Evolutionary conservation across 2,888 invertebrate species (phyloP).

Genomic region (Biston stratarius): DNA sequence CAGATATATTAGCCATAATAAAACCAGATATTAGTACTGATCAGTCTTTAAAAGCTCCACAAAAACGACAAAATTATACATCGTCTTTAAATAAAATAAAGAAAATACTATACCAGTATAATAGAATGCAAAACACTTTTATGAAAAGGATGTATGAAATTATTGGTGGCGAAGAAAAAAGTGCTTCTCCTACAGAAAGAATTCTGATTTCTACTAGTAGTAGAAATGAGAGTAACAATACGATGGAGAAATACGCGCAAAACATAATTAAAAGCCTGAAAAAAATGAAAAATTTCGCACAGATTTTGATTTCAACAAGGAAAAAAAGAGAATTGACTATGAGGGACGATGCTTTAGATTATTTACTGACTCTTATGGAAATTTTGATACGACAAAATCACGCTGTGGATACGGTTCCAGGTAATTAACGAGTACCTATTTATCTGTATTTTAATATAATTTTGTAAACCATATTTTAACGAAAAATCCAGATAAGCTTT

Average conservation of each 20-base stretch:
- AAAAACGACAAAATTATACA: constrained; percentile 40
- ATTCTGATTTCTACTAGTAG: constrained; percentile 33
- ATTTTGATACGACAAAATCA: constrained; percentile 68
- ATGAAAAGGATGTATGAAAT: constrained; percentile 65
- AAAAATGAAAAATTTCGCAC: constrained; percentile 64
- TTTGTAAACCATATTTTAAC: no score
- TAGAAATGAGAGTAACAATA: constrained; percentile 41
- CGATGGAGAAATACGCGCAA: constrained; percentile 60
- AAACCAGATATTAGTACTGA: neutral
- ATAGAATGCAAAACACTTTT: constrained; percentile 66
- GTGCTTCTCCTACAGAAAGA: constrained; percentile 31
- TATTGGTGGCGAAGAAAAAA: constrained; percentile 54
- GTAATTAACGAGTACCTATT: constrained; percentile 50
- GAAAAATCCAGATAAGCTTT: no score
- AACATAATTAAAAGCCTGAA: constrained; percentile 70
- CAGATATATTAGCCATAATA: constrained; percentile 58
- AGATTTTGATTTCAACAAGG: constrained; percentile 55
- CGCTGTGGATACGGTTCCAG: constrained; percentile 58
- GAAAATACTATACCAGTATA: constrained; percentile 26
- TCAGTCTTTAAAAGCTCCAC: constrained; percentile 47
- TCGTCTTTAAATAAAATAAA: constrained; percentile 28
- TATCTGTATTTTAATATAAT: neutral
- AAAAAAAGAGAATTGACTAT: constrained; percentile 58
- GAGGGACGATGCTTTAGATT: constrained; percentile 67
- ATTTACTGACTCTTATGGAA: constrained; percentile 72